Conservation (phyloP, 64 coral and sea anemone species). For the Actinia tenebrosa region DNA sequence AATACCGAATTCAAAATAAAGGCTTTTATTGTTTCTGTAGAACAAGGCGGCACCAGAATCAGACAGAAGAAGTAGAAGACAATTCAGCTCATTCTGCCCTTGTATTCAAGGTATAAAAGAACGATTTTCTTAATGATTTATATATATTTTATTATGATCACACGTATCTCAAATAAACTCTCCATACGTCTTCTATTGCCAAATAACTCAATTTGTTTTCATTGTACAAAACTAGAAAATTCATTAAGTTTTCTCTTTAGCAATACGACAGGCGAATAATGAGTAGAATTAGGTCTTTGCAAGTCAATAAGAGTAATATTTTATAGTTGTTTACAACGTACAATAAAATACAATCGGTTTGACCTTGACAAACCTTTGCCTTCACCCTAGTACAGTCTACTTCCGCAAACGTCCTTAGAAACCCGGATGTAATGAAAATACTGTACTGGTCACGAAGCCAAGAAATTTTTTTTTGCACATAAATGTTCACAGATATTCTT, state of each 20-base stretch:
- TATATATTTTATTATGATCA: background rate
- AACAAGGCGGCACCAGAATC: background rate
- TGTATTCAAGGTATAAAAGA: constrained; percentile 38
- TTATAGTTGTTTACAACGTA: background rate
- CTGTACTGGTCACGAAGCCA: background rate
- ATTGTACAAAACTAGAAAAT: background rate
- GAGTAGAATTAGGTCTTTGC: background rate
- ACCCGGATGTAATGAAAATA: background rate
- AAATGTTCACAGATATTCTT: no score
- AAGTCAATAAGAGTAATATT: background rate
- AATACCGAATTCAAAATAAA: background rate
- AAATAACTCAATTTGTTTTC: background rate
- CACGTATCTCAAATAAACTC: background rate
- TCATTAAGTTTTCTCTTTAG: no score
- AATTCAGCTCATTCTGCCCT: constrained; percentile 33
- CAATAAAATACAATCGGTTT: background rate
- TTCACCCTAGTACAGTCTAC: background rate
- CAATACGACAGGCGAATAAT: background rate
- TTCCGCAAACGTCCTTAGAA: background rate
- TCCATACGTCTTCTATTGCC: background rate
- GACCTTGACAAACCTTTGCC: constrained; percentile 7
- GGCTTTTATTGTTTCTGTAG: background rate
- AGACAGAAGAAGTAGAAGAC: constrained; percentile 34
- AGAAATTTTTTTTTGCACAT: no score
- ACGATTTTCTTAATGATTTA: background rate